Percentiles rank a stretch among this genome's conserved stretches.
Conservation (phyloP, 2,888 invertebrate genomes). For the Arctia plantaginis region DNA sequence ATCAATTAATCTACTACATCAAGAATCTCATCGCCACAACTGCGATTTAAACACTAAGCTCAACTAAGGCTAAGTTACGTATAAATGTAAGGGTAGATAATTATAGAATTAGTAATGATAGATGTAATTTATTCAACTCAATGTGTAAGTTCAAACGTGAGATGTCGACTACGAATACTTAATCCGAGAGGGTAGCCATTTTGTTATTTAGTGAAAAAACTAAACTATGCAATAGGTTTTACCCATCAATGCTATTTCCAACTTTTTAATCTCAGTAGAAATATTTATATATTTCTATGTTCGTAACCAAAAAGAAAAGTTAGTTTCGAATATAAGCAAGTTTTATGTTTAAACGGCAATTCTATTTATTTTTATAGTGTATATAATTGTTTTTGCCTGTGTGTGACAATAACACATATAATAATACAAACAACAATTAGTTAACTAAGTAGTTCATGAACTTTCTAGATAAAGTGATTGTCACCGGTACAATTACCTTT, state of each 20-base stretch:
- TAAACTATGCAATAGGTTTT: neutral
- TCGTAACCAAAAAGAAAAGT: neutral
- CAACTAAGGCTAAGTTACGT: conserved; percentile 59
- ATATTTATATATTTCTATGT: neutral
- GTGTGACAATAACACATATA: neutral
- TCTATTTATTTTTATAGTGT: neutral
- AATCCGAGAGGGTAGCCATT: neutral
- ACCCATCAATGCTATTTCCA: neutral
- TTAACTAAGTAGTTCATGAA: neutral
- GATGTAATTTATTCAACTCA: conserved; percentile 61
- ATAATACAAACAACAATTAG: no score
- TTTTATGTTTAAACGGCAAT: neutral
- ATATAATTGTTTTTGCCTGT: neutral
- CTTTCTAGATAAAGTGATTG: neutral
- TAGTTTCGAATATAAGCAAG: neutral
- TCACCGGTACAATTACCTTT: neutral
- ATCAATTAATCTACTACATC: conserved; percentile 46
- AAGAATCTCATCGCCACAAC: conserved; percentile 39
- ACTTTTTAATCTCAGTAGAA: neutral
- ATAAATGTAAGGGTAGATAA: conserved; percentile 24
- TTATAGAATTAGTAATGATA: conserved; percentile 57
- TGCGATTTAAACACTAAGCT: conserved; percentile 59
- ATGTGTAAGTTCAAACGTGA: conserved; percentile 22
- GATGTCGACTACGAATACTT: neutral
- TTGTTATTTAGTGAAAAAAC: neutral